Conservation (phyloP, 2,113 vertebrate species). For the Galeopterus variegatus region DNA sequence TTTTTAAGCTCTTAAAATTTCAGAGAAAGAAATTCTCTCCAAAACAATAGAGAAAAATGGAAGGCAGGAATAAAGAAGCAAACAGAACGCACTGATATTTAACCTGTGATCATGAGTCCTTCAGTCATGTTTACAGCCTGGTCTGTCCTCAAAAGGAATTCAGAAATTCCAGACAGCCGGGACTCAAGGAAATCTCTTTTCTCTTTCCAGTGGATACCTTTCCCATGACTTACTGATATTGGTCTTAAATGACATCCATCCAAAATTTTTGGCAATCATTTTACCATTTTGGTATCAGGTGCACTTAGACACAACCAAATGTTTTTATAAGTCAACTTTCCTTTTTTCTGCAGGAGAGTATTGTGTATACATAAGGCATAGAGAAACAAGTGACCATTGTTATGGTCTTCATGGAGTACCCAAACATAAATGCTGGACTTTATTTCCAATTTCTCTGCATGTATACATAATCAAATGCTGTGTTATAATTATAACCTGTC, state of each 20-base stretch:
- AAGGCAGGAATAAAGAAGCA: neutral
- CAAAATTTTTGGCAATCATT: neutral
- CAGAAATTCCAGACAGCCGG: neutral
- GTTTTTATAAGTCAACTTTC: neutral
- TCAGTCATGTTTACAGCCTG: neutral
- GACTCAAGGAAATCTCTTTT: neutral
- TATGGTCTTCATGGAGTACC: neutral
- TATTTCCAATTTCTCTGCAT: neutral
- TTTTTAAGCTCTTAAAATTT: constrained; percentile 11
- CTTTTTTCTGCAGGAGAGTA: neutral
- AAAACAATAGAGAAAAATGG: neutral
- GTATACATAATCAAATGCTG: neutral
- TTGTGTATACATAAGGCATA: neutral
- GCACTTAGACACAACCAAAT: neutral
- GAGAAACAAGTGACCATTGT: rapidly evolving
- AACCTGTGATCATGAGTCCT: neutral
- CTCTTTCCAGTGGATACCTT: neutral
- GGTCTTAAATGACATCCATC: neutral
- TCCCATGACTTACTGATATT: neutral
- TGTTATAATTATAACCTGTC: neutral
- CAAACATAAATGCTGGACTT: neutral
- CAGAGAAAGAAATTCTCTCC: neutral
- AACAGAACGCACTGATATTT: neutral
- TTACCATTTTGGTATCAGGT: neutral
- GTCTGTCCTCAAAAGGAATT: neutral